Evolutionary conservation across 2,888 invertebrate species (phyloP).

Genomic region (Beris morrisii): DNA sequence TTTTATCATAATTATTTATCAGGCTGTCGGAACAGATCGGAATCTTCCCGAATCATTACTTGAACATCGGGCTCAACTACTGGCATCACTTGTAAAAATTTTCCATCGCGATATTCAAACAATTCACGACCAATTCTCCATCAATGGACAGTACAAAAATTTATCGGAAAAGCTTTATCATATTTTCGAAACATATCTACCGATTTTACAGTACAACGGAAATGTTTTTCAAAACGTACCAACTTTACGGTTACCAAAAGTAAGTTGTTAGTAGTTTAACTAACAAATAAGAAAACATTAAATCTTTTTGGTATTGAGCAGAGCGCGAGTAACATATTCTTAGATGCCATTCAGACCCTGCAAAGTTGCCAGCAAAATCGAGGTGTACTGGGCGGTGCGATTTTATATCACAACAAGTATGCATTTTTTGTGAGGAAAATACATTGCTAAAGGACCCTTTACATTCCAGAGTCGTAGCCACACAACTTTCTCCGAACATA

Average conservation of each 20-base stretch:
- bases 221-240: constrained; percentile 84
- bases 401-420: constrained; percentile 89
- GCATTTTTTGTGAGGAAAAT: constrained; percentile 41
- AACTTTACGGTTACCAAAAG: constrained; percentile 79
- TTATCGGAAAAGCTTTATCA: constrained; percentile 77
- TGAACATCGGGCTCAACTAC: constrained; percentile 73
- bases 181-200: constrained; percentile 87
- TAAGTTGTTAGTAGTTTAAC: constrained; percentile 48
- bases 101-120: constrained; percentile 83
- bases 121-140: constrained; percentile 63
- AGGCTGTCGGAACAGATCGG: constrained; percentile 87
- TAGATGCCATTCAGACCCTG: constrained; percentile 83
- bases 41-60: constrained; percentile 83
- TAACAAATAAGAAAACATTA: neutral
- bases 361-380: constrained; percentile 79
- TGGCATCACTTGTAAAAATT: constrained; percentile 76
- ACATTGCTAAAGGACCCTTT: neutral
- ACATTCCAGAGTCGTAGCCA: constrained; percentile 72
- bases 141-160: constrained; percentile 55
- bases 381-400: constrained; percentile 80
- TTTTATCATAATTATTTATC: constrained; percentile 41
- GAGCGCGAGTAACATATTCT: constrained; percentile 84
- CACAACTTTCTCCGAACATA: constrained; percentile 72
- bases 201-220: constrained; percentile 79
- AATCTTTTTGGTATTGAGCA: constrained; percentile 54